Percentiles rank a stretch among this genome's conserved stretches.
Evolutionary conservation across 92 coral and sea anemone genomes (phyloP).

Genomic region (Porites evermanni): DNA sequence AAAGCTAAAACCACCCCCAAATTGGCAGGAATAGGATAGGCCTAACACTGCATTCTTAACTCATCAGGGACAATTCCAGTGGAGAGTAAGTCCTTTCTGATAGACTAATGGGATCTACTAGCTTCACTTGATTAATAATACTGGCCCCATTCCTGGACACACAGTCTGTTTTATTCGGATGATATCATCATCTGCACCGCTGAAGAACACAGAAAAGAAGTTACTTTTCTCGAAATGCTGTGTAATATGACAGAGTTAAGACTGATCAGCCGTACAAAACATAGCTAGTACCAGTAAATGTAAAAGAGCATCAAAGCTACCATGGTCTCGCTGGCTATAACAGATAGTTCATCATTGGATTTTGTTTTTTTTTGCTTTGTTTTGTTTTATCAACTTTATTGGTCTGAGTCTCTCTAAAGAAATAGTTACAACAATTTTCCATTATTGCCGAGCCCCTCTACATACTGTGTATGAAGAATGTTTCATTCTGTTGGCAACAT

Average conservation of each 20-base stretch:
- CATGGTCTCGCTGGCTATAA: neutral
- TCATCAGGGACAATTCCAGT: constrained; percentile 49
- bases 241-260: constrained; percentile 6
- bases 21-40: constrained; percentile 50
- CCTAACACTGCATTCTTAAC: constrained; percentile 46
- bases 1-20: neutral
- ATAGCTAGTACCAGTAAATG: neutral
- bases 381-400: too few relatives aligned
- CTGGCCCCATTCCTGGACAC: neutral
- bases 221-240: neutral
- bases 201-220: constrained; percentile 1
- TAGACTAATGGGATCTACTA: too few relatives aligned
- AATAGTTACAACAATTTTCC: neutral
- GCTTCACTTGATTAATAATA: constrained; percentile 25
- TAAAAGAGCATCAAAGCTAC: too few relatives aligned
- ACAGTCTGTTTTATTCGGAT: too few relatives aligned
- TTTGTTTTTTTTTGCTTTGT: neutral
- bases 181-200: too few relatives aligned
- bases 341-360: neutral
- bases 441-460: neutral
- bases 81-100: too few relatives aligned
- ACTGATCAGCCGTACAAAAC: constrained; percentile 4
- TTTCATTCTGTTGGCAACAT: constrained; percentile 40
- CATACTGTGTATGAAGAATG: constrained; percentile 12
- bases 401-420: too few relatives aligned